Base-by-base conservation (phyloP, 2,888 invertebrate species). In the Scaptomyza reducta region DNA sequence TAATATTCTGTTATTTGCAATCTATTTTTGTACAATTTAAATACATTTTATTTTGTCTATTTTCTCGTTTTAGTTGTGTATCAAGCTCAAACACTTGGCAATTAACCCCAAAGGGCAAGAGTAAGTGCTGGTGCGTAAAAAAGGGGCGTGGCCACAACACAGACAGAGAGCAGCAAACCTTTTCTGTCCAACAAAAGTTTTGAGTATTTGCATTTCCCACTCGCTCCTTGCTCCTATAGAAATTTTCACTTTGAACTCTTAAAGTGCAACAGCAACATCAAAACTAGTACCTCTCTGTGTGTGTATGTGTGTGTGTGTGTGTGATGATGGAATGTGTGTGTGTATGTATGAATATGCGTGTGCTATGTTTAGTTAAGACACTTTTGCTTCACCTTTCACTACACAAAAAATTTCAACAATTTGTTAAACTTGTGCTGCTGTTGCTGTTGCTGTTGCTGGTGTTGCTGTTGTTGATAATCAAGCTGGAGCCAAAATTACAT, bases 301-400 rank as follows among this genome's bases (percentile, higher is more conserved):
- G 25, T 46, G 49, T 46, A 14, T 33, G 13, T 35, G 22, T 33
- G 25, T 31, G 13, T 45, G 33, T 60, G 42, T 44, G n/a, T n/a
- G n/a, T n/a, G n/a, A n/a, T n/a, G n/a, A n/a, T n/a, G n/a, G n/a
- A n/a, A n/a, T 57, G 53, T 53, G 25, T 46, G 49, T 46, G 18
- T 33, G 13, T 35, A 18, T 33, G 25, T 31, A n/a, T 25, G 41
- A 44, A 22, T 46, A 22, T 42, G 22, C 33, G 33, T 47, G 33
- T 45, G 31, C 16, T 40, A 45, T 69, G 61, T 83, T 65, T 55
- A 64, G 83, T 45, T 69, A 61, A 85, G 72, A 79, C 50, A 68
- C 83, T 66, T 79, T 65, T 33, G 54, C 49, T 46, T 79, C 80
- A 86, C 83, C 84, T 83, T 86, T 86, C 84, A 79, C 77, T 70